Evolutionary conservation across 2,797 vertebrate genomes (phyloP).

Genomic region (Poecilia wingei): DNA sequence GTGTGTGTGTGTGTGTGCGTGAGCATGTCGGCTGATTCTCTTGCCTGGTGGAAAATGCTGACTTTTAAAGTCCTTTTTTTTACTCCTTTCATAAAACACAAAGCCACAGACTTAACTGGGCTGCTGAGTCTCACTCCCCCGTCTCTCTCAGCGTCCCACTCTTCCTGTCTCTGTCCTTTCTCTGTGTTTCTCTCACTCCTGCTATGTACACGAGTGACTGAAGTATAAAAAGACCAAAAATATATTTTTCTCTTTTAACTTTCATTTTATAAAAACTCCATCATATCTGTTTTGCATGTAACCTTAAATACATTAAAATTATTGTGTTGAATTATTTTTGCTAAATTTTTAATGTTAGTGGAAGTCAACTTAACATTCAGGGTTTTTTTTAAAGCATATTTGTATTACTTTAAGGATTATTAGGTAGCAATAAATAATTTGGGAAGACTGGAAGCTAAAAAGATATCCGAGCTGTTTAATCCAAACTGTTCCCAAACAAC

Average conservation of each 20-base stretch:
- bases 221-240: slow-evolving; percentile 40
- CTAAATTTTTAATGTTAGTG: background rate
- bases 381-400: background rate
- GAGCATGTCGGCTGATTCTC: slow-evolving; percentile 51
- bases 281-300: background rate
- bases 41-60: slow-evolving; percentile 80
- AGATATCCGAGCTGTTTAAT: background rate
- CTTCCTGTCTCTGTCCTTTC: slow-evolving; percentile 22
- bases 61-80: slow-evolving; percentile 77
- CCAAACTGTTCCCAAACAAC: background rate
- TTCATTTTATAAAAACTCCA: background rate
- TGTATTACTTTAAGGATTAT: background rate
- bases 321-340: background rate
- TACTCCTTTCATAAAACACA: slow-evolving; percentile 78
- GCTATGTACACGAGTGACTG: slow-evolving; percentile 69
- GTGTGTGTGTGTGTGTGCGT: slow-evolving; percentile 12
- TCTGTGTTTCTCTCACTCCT: slow-evolving; percentile 30
- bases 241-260: background rate
- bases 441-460: background rate
- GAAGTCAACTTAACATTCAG: background rate
- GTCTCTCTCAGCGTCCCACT: slow-evolving; percentile 59
- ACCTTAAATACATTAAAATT: background rate
- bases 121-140: slow-evolving; percentile 67
- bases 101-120: slow-evolving; percentile 80
- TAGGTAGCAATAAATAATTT: background rate